Evolutionary conservation across 2,113 vertebrate genomes (phyloP).

Genomic region (Mormyrus lacerda): DNA sequence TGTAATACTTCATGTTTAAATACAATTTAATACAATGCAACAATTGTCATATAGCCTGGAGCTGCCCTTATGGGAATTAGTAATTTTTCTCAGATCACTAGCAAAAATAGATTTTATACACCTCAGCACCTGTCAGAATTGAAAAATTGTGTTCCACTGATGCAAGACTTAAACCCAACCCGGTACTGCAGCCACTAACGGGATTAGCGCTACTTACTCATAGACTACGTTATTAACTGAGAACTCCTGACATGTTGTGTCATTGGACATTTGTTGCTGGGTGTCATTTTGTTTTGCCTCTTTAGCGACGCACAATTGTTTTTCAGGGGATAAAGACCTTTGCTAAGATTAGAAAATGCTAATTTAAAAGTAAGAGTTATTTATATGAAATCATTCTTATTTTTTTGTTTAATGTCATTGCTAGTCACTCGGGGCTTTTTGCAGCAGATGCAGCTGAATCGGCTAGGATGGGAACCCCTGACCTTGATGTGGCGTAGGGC

Average conservation of each 20-base stretch:
- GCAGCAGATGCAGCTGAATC: neutral
- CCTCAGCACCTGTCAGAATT: neutral
- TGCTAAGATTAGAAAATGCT: neutral
- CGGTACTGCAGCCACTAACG: neutral
- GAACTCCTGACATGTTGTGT: neutral
- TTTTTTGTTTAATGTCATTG: neutral
- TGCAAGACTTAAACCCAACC: neutral
- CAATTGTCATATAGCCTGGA: neutral
- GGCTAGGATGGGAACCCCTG: neutral
- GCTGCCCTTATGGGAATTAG: neutral
- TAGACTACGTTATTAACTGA: neutral
- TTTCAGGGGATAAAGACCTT: neutral
- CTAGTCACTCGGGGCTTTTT: neutral
- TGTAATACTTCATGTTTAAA: neutral
- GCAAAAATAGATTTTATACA: neutral
- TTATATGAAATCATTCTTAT: neutral
- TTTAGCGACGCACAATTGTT: neutral
- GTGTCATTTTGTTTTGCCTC: neutral
- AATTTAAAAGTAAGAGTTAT: neutral
- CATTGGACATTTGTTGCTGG: neutral
- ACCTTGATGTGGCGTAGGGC: neutral
- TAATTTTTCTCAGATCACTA: neutral
- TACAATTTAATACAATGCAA: neutral
- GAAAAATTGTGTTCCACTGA: neutral
- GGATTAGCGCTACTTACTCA: neutral